These are phyloP conservation scores for Rhynchophorus ferrugineus DNA, from an alignment of 1,140 invertebrate genomes.

Conservation along the genomic window DNA sequence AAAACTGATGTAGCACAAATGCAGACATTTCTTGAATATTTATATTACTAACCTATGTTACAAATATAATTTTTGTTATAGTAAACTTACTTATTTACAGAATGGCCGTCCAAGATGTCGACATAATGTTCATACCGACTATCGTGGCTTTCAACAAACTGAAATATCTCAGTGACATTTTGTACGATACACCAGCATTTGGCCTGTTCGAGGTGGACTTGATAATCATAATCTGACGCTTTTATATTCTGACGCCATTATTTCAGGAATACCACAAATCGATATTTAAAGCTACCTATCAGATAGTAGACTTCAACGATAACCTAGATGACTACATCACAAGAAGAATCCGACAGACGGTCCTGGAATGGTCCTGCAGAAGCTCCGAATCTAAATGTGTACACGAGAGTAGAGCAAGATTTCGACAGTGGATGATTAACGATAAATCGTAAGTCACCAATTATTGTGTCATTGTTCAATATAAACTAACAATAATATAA, in stretches of 20 bases:
- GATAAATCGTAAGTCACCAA: constrained; percentile 28
- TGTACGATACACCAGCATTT: constrained; percentile 31
- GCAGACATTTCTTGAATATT: too few species aligned
- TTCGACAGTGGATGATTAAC: constrained; percentile 43
- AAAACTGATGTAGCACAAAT: too few species aligned
- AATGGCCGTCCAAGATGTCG: constrained; percentile 28
- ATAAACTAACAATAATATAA: too few species aligned
- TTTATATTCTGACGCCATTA: not conserved
- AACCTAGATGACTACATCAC: constrained; percentile 40
- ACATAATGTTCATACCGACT: constrained; percentile 34
- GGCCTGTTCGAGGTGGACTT: constrained; percentile 29
- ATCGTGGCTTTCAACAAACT: constrained; percentile 46
- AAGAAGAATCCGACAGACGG: constrained; percentile 43
- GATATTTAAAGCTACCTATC: constrained; percentile 28
- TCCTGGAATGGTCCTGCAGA: constrained; percentile 46
- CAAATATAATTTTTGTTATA: too few species aligned
- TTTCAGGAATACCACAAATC: constrained; percentile 26
- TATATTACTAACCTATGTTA: too few species aligned
- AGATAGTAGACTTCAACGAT: constrained; percentile 27
- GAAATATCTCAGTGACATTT: constrained; percentile 39
- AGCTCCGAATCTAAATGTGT: constrained; percentile 44
- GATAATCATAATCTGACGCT: not conserved
- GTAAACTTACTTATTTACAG: constrained; percentile 6
- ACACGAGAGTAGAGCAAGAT: constrained; percentile 37
- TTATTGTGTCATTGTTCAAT: too few species aligned